Evolutionary conservation across 2,797 vertebrate genomes (phyloP).

Genomic region (Falco columbarius): DNA sequence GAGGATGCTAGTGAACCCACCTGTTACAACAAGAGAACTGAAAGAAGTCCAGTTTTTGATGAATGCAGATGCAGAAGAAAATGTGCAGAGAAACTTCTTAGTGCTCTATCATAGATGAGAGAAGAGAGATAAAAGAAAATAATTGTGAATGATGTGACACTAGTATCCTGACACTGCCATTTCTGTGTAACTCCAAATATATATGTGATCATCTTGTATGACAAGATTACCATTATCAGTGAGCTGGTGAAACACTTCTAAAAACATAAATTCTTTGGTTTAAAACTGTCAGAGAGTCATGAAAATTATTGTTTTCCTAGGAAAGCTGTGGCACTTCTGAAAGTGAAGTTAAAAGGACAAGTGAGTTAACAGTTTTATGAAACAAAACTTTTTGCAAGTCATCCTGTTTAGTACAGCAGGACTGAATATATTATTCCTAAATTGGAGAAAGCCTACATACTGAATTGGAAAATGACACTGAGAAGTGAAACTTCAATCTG

Average conservation of each 20-base stretch:
- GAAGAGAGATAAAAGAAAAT: neutral
- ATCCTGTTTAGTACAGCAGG: neutral
- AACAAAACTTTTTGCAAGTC: neutral
- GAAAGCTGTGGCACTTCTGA: neutral
- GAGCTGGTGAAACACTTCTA: neutral
- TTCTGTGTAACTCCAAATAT: neutral
- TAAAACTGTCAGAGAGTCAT: neutral
- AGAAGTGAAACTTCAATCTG: neutral
- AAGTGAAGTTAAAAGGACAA: neutral
- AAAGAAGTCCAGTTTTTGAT: neutral
- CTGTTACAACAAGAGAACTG: neutral
- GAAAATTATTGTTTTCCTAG: neutral
- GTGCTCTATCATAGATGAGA: neutral
- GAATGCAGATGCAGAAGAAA: neutral
- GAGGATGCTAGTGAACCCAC: neutral
- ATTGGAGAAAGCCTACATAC: neutral
- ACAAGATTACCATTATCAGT: neutral
- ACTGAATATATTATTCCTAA: neutral
- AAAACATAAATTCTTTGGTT: neutral
- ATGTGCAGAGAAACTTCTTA: neutral
- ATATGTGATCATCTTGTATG: neutral
- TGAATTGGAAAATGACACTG: neutral
- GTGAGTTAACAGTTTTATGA: neutral
- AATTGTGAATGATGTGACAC: neutral
- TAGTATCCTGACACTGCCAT: neutral